Evolutionary conservation across 1,140 invertebrate species (phyloP), one percentile per base, ranked within the genome.

Genomic region (Coenobita brevimanus): DNA sequence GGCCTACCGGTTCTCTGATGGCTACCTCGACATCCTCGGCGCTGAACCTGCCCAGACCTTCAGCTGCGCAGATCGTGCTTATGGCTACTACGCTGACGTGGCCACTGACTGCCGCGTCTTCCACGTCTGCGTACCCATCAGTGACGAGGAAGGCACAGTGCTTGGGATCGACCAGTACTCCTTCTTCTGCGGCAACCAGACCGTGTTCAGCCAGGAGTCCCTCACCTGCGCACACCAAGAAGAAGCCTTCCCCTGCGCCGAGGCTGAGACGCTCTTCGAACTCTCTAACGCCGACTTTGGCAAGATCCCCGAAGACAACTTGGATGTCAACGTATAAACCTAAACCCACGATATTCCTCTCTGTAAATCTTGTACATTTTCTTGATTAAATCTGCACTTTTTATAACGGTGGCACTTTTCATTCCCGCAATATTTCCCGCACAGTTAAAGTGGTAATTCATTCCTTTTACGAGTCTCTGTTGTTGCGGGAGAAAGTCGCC

Each of bases 141-240:
- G 54, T 4, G 71, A 76, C 82, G 69, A 76, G 15, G 33, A n/a
- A 15, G 71, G 82, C 27, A 71, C 57, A 13, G 33, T 85, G 0
- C 27, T 64, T 6, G 50, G 60, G 69, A 85, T 46, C 30, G 46
- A 43, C 33, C 82, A 76, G 43, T 75, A 41, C 82, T 85, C 69
- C 71, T 76, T 76, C 82, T 24, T 76, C 21, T 76, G 69, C 82
- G 82, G 85, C 17, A 87, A 87, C 85, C 85, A 87, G 85, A 87
- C 85, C 2, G 76, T 87, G 60, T 87, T 87, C 76, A 87, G 76
- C 46, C 46, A 85, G 54, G 82, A 85, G 50, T 54, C 71, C 38
- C 71, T 85, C 69, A 87, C 76, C 76, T 87, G 85, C 73, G 62
- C 60, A 33, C 41, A 60, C 33, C 73, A 60, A 2, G n/a, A 41